A percentile compares a stretch with the other conserved stretches of the same genome.
phyloP scores from a whole-genome alignment of 1,140 invertebrate genomes.

The Caenorhabditis brenneri region DNA sequence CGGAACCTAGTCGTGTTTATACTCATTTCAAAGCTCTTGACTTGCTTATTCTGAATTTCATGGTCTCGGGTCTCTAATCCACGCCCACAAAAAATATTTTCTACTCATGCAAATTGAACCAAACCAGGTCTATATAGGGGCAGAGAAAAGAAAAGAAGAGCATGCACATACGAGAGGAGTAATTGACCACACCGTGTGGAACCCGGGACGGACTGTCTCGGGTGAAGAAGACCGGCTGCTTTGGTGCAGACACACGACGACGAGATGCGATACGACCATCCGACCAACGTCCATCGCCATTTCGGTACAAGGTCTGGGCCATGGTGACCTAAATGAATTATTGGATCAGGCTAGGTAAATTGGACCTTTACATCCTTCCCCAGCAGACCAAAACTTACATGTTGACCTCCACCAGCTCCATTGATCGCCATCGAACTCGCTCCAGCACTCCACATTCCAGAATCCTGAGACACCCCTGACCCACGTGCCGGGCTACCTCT shows the following conservation, averaged over 20 bases:
- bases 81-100: too few relatives aligned
- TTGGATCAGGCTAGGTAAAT: not conserved
- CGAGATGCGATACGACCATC: conserved; percentile 50
- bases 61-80: too few relatives aligned
- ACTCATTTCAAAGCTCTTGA: too few relatives aligned
- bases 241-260: not conserved
- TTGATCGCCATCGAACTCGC: conserved; percentile 1
- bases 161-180: conserved; percentile 33
- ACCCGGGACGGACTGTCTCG: conserved; percentile 42
- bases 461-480: conserved; percentile 38
- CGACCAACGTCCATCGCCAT: conserved; percentile 54
- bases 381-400: not conserved
- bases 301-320: conserved; percentile 51
- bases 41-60: too few relatives aligned
- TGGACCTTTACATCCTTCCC: not conserved
- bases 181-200: conserved; percentile 15
- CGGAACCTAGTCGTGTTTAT: too few relatives aligned
- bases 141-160: not conserved
- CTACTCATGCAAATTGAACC: conserved; percentile 4
- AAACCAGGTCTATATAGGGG: not conserved
- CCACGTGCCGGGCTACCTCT: conserved; percentile 27
- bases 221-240: not conserved
- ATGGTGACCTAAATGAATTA: not conserved
- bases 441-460: conserved; percentile 30
- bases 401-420: not conserved